phyloP scores from a whole-genome alignment of 2,888 invertebrate species.

The Mamestra brassicae region DNA sequence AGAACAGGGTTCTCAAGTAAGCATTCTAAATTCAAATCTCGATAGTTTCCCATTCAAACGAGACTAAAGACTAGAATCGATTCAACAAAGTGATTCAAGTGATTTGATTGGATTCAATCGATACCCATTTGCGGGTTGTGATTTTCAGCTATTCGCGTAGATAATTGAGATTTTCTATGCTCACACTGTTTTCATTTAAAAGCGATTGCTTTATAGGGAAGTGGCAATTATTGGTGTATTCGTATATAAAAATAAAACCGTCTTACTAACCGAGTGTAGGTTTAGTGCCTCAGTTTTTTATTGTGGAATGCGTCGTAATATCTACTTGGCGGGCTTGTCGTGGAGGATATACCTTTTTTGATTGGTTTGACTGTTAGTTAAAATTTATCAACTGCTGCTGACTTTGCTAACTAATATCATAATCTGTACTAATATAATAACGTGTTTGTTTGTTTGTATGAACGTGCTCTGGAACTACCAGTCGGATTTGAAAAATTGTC shows the following conservation, averaged over 20 bases:
- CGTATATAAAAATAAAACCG: not conserved
- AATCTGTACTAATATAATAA: no score
- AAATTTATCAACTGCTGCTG: no score
- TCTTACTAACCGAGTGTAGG: no score
- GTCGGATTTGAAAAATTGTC: no score
- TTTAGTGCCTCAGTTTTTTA: not conserved
- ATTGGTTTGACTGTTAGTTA: no score
- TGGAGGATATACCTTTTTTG: no score
- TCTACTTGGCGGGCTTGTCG: no score
- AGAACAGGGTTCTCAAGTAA: not conserved
- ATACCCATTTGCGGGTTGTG: constrained; percentile 42
- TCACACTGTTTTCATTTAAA: constrained; percentile 8
- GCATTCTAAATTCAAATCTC: constrained; percentile 33
- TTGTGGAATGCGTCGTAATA: not conserved
- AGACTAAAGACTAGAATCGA: constrained; percentile 35
- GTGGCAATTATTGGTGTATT: not conserved
- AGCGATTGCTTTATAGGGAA: not conserved
- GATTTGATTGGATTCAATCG: constrained; percentile 52
- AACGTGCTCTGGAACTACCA: no score
- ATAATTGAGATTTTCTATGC: constrained; percentile 39
- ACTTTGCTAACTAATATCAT: no score
- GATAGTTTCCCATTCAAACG: constrained; percentile 35
- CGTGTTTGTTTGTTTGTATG: no score
- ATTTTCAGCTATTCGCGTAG: constrained; percentile 34
- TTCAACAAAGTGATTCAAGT: constrained; percentile 35